Evolutionary conservation across 1,140 invertebrate genomes (phyloP).

Genomic region (Drosophila erecta): DNA sequence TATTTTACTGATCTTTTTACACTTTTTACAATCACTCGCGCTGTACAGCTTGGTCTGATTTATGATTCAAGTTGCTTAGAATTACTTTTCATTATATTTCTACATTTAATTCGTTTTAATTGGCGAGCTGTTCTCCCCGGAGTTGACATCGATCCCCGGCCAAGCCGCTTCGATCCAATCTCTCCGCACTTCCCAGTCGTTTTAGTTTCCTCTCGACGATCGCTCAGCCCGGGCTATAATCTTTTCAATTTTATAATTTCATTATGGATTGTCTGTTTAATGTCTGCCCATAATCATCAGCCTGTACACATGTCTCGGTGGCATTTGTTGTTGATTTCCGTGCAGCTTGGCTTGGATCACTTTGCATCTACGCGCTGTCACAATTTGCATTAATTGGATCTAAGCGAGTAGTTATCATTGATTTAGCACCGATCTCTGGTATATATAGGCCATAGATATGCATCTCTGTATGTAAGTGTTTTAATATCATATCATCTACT

Average conservation of each 20-base stretch:
- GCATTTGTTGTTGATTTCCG: conserved; percentile 31
- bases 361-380: conserved; percentile 76
- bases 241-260: conserved; percentile 75
- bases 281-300: conserved; percentile 75
- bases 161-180: conserved; percentile 16
- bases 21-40: conserved; percentile 58
- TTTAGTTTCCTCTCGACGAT: conserved; percentile 60
- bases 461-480: conserved; percentile 18
- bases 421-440: conserved; percentile 78
- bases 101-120: conserved; percentile 66
- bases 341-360: conserved; percentile 24
- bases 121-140: conserved; percentile 52
- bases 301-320: conserved; percentile 53
- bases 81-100: conserved; percentile 45
- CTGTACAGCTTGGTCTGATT: conserved; percentile 36
- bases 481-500: conserved; percentile 29
- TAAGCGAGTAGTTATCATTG: conserved; percentile 82
- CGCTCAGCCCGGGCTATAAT: conserved; percentile 52
- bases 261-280: conserved; percentile 79
- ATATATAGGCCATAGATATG: conserved; percentile 68
- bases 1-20: conserved; percentile 33
- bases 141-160: conserved; percentile 68
- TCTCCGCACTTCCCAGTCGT: conserved; percentile 25
- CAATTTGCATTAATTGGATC: conserved; percentile 81
- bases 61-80: conserved; percentile 49